A percentile compares a stretch with the other conserved stretches of the same genome.
Conservation (phyloP, 1,140 invertebrate species). For the Zeugodacus cucurbitae region DNA sequence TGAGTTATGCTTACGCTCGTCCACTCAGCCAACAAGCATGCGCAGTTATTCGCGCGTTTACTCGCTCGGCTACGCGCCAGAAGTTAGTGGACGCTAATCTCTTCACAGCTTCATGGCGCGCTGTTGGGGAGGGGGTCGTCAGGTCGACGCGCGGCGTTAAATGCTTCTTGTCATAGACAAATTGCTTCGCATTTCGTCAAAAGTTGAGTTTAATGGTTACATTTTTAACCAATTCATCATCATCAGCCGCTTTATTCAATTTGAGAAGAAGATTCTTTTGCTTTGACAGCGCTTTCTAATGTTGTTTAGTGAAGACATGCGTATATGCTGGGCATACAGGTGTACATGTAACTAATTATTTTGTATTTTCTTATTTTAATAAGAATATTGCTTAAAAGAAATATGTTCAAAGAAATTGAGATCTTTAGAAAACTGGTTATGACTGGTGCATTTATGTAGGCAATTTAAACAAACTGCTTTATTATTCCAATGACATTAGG, state of each 20-base stretch:
- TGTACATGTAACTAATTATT: too few species aligned
- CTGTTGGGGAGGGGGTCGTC: background rate
- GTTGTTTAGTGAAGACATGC: background rate
- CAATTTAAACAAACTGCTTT: too few species aligned
- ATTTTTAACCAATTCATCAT: background rate
- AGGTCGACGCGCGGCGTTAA: background rate
- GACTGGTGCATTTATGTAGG: too few species aligned
- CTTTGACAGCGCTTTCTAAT: constrained; percentile 9
- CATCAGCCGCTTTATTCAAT: background rate
- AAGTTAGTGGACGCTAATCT: background rate
- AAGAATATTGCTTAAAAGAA: too few species aligned
- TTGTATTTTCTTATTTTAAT: too few species aligned
- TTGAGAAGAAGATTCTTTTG: background rate
- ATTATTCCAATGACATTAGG: too few species aligned
- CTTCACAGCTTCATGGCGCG: background rate
- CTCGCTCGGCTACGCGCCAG: constrained; percentile 1
- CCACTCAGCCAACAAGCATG: background rate
- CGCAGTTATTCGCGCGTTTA: constrained; percentile 4
- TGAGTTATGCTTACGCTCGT: constrained; percentile 14
- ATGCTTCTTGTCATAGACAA: constrained; percentile 13
- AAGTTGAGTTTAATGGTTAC: background rate
- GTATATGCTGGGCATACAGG: too few species aligned
- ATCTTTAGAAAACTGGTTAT: too few species aligned
- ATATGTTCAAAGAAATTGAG: too few species aligned
- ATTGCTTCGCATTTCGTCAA: background rate